Evolutionary conservation across 2,797 vertebrate genomes (phyloP).

Genomic region (Macrochelys suwanniensis): DNA sequence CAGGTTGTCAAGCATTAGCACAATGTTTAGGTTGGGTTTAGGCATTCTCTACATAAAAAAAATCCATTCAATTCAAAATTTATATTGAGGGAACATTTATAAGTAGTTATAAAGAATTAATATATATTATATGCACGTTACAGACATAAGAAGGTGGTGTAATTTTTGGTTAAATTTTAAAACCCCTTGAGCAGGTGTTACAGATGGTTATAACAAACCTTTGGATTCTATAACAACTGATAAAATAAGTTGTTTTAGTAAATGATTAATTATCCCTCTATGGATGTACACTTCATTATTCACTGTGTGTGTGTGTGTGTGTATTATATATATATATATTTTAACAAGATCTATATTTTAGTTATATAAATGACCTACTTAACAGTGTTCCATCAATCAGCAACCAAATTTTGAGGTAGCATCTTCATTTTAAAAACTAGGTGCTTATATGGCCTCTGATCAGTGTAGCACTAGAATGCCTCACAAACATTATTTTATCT

Average conservation of each 20-base stretch:
- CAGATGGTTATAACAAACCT: neutral
- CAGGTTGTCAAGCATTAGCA: neutral
- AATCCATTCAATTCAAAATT: neutral
- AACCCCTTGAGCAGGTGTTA: neutral
- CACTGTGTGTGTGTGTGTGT: neutral
- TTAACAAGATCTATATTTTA: neutral
- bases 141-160: neutral
- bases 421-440: neutral
- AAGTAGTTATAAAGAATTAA: neutral
- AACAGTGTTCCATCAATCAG: neutral
- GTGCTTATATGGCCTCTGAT: neutral
- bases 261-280: neutral
- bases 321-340: fast-evolving
- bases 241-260: neutral
- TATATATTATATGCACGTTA: neutral
- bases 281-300: neutral
- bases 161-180: neutral
- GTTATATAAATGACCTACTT: neutral
- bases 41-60: neutral
- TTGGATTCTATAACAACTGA: neutral
- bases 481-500: neutral
- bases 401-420: neutral
- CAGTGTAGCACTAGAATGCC: neutral
- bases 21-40: neutral
- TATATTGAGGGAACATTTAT: neutral